Base-by-base conservation (phyloP, 1,140 invertebrate species). In the Chironomus tepperi region DNA sequence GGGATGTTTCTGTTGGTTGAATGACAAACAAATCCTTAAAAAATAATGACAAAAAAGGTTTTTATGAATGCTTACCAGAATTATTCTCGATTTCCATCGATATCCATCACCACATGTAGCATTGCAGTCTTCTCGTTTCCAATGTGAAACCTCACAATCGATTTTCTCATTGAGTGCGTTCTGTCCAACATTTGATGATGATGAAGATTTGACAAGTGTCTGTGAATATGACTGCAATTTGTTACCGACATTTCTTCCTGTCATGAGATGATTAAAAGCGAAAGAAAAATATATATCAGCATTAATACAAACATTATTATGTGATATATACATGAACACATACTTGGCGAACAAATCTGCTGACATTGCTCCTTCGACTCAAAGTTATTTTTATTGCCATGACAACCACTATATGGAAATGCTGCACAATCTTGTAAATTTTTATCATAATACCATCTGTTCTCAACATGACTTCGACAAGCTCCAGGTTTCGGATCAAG, bases 401-500 rank as follows among this genome's bases (percentile, higher is more conserved):
- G 83, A 79, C 93, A 95, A 73, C 92, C 92, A 67, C 88, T 88
- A 77, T 90, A 94, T 74, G 84, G 86, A 79, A 95, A 95, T 18
- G 88, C 83, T 74, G 85, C 83, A 79, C 94, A 96, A 72, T 85
- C 86, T 74, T 85, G 84, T 8, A 84, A 84, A 0, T 83, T 79
- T 15, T 84, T 83, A 78, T 95, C 89, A 79, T 91, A 96, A 79
- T 91, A 93, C 85, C 87, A 91, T 19, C 89, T 85, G 74, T 85
- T 83, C 43, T 84, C 83, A 73, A 89, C 87, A 76, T 87, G 87
- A 7, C 87, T 88, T 7, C 87, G 84, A 78, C 92, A 94, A 0
- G 84, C 84, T 15, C 90, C 91, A 3, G 83, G 82, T 42, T 88
- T 83, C 0, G 78, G 74, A 64, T 76, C 72, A 3, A 80, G 78